Evolutionary conservation across 2,888 invertebrate species (phyloP), one percentile per base, ranked within the genome.

Genomic region (Cancer borealis): DNA sequence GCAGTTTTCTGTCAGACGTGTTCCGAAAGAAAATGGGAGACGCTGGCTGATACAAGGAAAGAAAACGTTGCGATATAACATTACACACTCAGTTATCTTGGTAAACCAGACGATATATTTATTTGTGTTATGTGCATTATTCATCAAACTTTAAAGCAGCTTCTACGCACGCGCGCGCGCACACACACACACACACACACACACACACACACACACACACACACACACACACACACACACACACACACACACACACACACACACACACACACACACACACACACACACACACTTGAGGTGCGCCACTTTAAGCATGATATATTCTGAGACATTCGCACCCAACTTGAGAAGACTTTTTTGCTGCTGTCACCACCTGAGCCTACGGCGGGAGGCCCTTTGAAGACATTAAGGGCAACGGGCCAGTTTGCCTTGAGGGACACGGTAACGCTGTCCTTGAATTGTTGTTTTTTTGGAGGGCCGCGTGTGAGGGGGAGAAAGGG

Each of bases 211-310:
- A 73, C 73, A 73, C 73, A n/a, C 73, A 73, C 73, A 73, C 73
- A 73, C 73, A 73, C 73, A n/a, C 73, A 73, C 73, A 73, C 73
- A 73, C 73, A 73, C 73, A 73, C 73, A 73, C 30, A 84, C 84
- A 84, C 84, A 84, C 84, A 84, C 84, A 84, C 84, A 84, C 84
- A 84, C 84, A 84, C 84, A 84, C 84, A 84, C 84, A 84, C 84
- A 84, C 84, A 84, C 84, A 84, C 84, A 79, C 79, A 79, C 66
- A 66, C 66, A 66, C 66, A 66, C 66, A 66, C 66, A 66, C 66
- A 66, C 66, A 66, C 66, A 66, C 66, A 21, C 21, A 14, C 14
- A 21, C 66, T 39, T 39, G 39, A 84, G 84, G 39, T 3, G 84
- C n/a, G 30, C 84, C 84, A 84, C 84, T 84, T 84, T 84, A 84